These are phyloP conservation scores for Lasioglossum malachurum DNA, from an alignment of 2,888 invertebrate species.

Conservation along the genomic window DNA sequence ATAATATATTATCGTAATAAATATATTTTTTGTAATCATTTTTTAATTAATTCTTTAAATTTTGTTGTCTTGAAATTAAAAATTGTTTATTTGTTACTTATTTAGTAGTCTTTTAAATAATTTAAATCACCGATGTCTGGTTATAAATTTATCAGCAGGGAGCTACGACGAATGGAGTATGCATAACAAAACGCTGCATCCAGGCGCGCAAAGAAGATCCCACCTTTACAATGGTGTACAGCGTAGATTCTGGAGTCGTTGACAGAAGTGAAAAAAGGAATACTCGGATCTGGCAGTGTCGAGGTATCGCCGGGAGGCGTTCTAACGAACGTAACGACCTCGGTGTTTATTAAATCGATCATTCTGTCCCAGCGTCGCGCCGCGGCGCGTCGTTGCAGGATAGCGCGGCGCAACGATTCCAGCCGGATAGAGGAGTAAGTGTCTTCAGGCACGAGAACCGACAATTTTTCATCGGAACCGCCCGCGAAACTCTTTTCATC, in stretches of 20 bases:
- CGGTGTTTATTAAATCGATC: slow-evolving; percentile 62
- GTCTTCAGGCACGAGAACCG: slow-evolving; percentile 54
- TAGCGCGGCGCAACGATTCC: slow-evolving; percentile 32
- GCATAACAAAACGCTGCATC: too few species aligned
- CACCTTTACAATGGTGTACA: neutral
- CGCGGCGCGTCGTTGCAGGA: slow-evolving; percentile 16
- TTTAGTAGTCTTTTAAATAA: too few species aligned
- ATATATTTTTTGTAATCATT: too few species aligned
- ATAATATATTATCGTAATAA: too few species aligned
- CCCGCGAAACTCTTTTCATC: slow-evolving; percentile 43
- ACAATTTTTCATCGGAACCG: slow-evolving; percentile 60
- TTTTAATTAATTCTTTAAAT: too few species aligned
- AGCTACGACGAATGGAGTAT: too few species aligned
- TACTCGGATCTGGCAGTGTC: neutral
- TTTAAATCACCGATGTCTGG: too few species aligned
- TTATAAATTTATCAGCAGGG: too few species aligned
- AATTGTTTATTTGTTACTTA: too few species aligned
- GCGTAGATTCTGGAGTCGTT: neutral
- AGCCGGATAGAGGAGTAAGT: slow-evolving; percentile 42
- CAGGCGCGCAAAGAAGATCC: too few species aligned
- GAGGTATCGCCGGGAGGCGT: slow-evolving; percentile 8
- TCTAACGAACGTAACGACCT: slow-evolving; percentile 55
- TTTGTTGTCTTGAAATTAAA: too few species aligned
- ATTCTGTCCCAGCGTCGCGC: slow-evolving; percentile 24
- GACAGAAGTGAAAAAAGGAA: slow-evolving; percentile 1